Base-by-base conservation (phyloP, 2,113 vertebrate species). In the Danio rerio region DNA sequence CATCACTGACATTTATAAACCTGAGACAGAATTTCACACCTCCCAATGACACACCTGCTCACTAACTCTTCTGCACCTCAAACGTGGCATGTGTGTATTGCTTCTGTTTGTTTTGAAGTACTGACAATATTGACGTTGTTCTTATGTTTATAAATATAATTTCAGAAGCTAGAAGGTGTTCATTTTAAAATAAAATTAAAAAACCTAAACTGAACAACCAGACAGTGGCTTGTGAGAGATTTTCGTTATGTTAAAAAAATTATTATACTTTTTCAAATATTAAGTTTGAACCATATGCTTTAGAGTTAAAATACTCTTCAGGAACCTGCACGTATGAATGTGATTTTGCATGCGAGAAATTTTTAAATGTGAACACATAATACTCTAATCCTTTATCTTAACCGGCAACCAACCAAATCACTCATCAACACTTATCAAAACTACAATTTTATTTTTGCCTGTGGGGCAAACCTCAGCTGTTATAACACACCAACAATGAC, bases 1-100 rank as follows among this genome's bases (percentile, higher is more conserved):
- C 75, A 79, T 83, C 66, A 62, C n/a, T 83, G 65, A 72, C 56
- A 72, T 70, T 71, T 71, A 78, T 68, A 49, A 52, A 78, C 74
- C 65, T 69, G 69, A 83, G 59, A 71, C 68, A 78, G 75, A 69
- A 83, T 63, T 77, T 83, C 74, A 12, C 58, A 83, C 9, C 7
- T 53, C 75, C 50, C 45, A 83, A 8, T 83, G 63, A 78, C 73
- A 77, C 52, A 42, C 47, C 55, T 18, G 58, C 59, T 50, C 3
- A 4, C 55, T 13, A 52, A 53, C 49, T 52, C 69, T 9, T 31
- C 18, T 20, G 72, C 42, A 59, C 65, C 45, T 69, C 43, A 31
- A 52, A 52, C 2, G 49, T 52, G 11, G 49, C 49, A 7, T 52
- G 49, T 52, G 1, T 52, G 5, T 9, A 52, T 52, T 31, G 31